Percentiles rank a stretch among this genome's conserved stretches.
These are phyloP conservation scores for Volucella zonaria DNA, from an alignment of 2,888 invertebrate genomes.

Conservation along the genomic window DNA sequence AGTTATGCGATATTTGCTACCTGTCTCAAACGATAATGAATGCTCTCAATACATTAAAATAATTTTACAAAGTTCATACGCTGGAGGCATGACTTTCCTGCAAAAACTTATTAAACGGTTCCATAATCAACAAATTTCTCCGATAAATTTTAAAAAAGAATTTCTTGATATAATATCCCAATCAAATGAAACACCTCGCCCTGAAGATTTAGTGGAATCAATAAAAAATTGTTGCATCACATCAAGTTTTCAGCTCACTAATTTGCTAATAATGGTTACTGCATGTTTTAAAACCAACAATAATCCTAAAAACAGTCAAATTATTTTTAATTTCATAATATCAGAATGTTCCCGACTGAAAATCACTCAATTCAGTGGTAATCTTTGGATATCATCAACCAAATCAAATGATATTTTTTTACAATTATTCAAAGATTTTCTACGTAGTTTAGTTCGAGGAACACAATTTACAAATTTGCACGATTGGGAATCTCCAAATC, in stretches of 20 bases:
- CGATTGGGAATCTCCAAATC: slow-evolving; percentile 76
- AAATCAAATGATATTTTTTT: slow-evolving; percentile 84
- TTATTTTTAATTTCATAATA: slow-evolving; percentile 76
- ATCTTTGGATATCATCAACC: slow-evolving; percentile 79
- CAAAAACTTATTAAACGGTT: slow-evolving; percentile 54
- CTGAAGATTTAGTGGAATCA: slow-evolving; percentile 77
- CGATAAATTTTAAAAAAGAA: slow-evolving; percentile 76
- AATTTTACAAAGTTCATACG: slow-evolving; percentile 77
- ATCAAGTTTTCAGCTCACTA: slow-evolving; percentile 75
- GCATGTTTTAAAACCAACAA: slow-evolving; percentile 77
- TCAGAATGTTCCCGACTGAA: slow-evolving; percentile 74
- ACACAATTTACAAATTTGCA: slow-evolving; percentile 80
- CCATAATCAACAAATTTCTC: slow-evolving; percentile 65
- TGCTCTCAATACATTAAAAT: slow-evolving; percentile 67
- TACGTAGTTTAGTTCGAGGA: slow-evolving; percentile 83
- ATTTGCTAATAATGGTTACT: slow-evolving; percentile 77
- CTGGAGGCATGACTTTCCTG: slow-evolving; percentile 76
- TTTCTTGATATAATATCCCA: slow-evolving; percentile 77
- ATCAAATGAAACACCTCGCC: slow-evolving; percentile 70
- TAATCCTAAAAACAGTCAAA: slow-evolving; percentile 69
- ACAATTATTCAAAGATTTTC: slow-evolving; percentile 84
- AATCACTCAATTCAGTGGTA: slow-evolving; percentile 67
- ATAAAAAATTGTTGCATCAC: slow-evolving; percentile 75
- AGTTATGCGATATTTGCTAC: slow-evolving; percentile 79
- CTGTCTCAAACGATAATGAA: slow-evolving; percentile 61